A percentile compares a stretch with the other conserved stretches of the same genome.
These are phyloP conservation scores for Lepidurus packardi DNA, from an alignment of 1,140 invertebrate genomes.

Conservation along the genomic window DNA sequence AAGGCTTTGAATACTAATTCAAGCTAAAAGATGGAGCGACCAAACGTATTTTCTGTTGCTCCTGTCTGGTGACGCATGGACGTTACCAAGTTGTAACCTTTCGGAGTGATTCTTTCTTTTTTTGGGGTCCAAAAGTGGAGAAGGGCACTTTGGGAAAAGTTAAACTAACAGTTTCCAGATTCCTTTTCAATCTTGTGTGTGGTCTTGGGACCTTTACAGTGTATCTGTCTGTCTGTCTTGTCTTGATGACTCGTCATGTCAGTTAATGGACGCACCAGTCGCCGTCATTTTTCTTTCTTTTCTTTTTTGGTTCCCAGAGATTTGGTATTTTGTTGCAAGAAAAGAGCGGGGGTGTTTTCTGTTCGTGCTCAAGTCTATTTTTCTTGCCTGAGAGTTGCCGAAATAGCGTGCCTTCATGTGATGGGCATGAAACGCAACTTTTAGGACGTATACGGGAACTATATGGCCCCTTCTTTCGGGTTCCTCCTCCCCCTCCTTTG, in stretches of 20 bases:
- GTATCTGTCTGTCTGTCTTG: conserved; percentile 9
- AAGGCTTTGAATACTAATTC: no score
- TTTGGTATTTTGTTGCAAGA: background rate
- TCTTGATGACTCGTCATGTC: conserved; percentile 6
- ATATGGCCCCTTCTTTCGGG: background rate
- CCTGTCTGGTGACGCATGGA: no score
- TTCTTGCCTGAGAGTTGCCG: background rate
- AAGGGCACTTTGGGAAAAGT: background rate
- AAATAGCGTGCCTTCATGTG: background rate
- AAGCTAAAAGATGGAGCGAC: no score
- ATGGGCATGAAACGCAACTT: background rate
- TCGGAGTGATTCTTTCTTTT: background rate
- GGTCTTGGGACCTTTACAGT: background rate
- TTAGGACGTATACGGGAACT: background rate
- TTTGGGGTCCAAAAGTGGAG: background rate
- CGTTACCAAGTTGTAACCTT: background rate
- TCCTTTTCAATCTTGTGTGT: conserved; percentile 9
- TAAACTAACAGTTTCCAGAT: conserved; percentile 19
- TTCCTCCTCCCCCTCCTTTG: background rate
- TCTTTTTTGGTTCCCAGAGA: background rate
- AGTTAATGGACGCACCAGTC: conserved; percentile 21
- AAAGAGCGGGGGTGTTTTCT: background rate
- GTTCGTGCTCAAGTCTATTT: background rate
- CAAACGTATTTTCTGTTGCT: no score
- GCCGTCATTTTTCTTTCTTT: background rate